Percentiles rank a stretch among this genome's conserved stretches.
phyloP scores from a whole-genome alignment of 2,113 vertebrate species.

The Verasper variegatus region DNA sequence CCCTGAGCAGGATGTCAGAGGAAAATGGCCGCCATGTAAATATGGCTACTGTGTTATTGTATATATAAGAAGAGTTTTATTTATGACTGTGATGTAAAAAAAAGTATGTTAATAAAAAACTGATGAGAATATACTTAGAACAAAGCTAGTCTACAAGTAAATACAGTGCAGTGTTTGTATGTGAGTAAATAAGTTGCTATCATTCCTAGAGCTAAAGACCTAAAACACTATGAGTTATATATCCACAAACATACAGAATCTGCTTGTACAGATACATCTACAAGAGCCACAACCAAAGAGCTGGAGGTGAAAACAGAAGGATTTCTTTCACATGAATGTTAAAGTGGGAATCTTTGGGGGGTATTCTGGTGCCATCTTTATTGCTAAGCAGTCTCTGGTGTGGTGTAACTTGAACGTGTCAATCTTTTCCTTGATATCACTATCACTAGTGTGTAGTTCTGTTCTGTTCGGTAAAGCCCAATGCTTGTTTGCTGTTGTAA shows the following conservation, averaged over 20 bases:
- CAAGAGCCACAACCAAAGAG: background rate
- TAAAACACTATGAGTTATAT: background rate
- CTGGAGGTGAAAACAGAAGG: background rate
- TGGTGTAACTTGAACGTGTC: constrained; percentile 2
- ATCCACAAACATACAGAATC: background rate
- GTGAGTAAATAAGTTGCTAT: no score
- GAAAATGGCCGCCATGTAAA: no score
- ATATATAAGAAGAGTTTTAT: background rate
- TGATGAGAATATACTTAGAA: background rate
- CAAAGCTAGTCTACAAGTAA: background rate
- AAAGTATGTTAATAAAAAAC: background rate
- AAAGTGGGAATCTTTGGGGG: background rate
- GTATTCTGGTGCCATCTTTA: background rate
- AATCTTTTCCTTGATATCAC: no score
- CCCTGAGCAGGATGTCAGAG: no score
- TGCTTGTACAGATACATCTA: background rate
- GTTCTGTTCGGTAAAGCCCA: no score
- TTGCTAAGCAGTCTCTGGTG: background rate
- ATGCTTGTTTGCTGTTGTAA: no score
- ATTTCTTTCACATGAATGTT: background rate
- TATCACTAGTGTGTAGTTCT: no score
- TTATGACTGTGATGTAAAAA: background rate
- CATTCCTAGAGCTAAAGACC: no score
- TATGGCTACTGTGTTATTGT: background rate
- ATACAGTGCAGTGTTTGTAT: background rate